Conservation (phyloP, 2,888 invertebrate species). For the Platycheirus rosarum region DNA sequence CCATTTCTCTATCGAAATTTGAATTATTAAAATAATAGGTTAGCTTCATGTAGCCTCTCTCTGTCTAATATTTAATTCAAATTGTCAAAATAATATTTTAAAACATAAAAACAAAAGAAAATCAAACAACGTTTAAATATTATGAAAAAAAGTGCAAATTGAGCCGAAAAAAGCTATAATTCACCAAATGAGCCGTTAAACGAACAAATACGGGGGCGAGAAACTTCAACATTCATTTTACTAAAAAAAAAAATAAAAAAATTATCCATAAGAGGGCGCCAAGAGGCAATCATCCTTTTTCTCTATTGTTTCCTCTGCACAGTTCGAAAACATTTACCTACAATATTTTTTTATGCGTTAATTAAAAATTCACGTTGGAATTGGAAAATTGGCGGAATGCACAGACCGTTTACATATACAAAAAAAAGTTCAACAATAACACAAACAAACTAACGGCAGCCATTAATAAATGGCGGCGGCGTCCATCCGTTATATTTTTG, state of each 20-base stretch:
- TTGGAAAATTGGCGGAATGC: slow-evolving; percentile 58
- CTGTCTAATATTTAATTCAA: not conserved
- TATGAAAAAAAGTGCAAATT: slow-evolving; percentile 1
- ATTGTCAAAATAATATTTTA: slow-evolving; percentile 17
- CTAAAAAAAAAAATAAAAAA: slow-evolving; percentile 39
- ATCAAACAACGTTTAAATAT: slow-evolving; percentile 9
- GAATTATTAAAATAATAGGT: too few relatives aligned
- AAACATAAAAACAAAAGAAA: slow-evolving; percentile 26
- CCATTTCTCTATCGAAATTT: too few relatives aligned
- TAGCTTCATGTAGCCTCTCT: not conserved
- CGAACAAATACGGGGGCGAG: slow-evolving; percentile 45
- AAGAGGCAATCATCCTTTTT: slow-evolving; percentile 17
- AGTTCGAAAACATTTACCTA: slow-evolving; percentile 41
- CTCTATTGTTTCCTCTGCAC: slow-evolving; percentile 48
- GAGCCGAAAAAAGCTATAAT: slow-evolving; percentile 18
- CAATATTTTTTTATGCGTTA: slow-evolving; percentile 62
- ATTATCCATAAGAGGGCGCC: slow-evolving; percentile 29
- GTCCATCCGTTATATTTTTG: slow-evolving; percentile 43
- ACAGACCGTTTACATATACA: slow-evolving; percentile 30
- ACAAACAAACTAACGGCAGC: slow-evolving; percentile 44
- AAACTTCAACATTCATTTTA: slow-evolving; percentile 60
- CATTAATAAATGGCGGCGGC: slow-evolving; percentile 39
- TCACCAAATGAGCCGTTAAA: slow-evolving; percentile 67
- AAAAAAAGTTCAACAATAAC: slow-evolving; percentile 8
- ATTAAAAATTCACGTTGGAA: slow-evolving; percentile 64